phyloP scores from a whole-genome alignment of 1,140 invertebrate species.

The Microplitis demolitor region DNA sequence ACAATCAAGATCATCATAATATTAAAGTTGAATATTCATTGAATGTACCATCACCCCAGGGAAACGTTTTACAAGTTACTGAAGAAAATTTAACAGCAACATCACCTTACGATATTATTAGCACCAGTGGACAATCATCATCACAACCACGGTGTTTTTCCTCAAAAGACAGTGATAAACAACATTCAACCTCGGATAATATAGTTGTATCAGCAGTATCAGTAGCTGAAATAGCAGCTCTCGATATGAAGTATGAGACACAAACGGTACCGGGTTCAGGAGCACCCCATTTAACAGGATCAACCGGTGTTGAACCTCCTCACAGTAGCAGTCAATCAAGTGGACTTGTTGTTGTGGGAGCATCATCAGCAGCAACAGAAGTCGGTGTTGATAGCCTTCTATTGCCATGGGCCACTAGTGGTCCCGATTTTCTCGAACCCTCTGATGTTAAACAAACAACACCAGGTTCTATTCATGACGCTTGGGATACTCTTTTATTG shows the following conservation, averaged over 20 bases:
- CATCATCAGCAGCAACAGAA: conserved; percentile 49
- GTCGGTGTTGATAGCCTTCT: conserved; percentile 64
- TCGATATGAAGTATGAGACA: conserved; percentile 59
- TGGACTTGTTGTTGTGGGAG: conserved; percentile 50
- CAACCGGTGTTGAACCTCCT: conserved; percentile 52
- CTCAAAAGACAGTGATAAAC: conserved; percentile 17
- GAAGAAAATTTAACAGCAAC: conserved; percentile 39
- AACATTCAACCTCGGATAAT: neutral
- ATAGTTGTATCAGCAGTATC: conserved; percentile 33
- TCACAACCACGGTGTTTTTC: neutral
- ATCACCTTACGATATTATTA: conserved; percentile 47
- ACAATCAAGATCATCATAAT: conserved; percentile 25
- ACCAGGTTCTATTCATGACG: conserved; percentile 53
- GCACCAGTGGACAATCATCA: conserved; percentile 18
- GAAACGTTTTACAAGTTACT: conserved; percentile 36
- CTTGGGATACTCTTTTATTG: conserved; percentile 59
- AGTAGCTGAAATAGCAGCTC: conserved; percentile 27
- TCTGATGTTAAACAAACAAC: conserved; percentile 55
- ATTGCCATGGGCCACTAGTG: conserved; percentile 64
- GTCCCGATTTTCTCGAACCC: conserved; percentile 57
- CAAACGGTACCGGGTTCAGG: conserved; percentile 47
- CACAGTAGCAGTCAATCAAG: conserved; percentile 52
- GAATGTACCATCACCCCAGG: conserved; percentile 30
- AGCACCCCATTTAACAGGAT: conserved; percentile 46
- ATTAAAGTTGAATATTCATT: conserved; percentile 42